A percentile compares a stretch with the other conserved stretches of the same genome.
phyloP scores from a whole-genome alignment of 53 echinoderm and acorn worm species.

The Stichopus horrens region DNA sequence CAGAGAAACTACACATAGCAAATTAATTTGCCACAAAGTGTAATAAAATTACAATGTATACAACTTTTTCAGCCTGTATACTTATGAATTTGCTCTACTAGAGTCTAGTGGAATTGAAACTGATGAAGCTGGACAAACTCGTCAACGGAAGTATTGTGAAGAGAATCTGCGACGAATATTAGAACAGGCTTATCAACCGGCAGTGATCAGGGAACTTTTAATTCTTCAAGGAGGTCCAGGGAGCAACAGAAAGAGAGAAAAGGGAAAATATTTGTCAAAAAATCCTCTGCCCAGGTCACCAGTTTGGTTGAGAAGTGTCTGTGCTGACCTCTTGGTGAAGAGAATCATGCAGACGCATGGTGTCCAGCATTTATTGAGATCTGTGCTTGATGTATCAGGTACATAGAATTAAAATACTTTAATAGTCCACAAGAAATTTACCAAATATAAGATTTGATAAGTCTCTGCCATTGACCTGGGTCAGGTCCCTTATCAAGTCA shows the following conservation, averaged over 20 bases:
- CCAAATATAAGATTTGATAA: background rate
- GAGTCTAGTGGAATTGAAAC: background rate
- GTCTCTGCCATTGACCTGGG: too few species aligned
- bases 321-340: conserved; percentile 76
- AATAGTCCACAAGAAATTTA: background rate
- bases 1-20: too few species aligned
- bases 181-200: conserved; percentile 74
- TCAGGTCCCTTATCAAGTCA: too few species aligned
- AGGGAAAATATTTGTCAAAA: conserved; percentile 10
- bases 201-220: conserved; percentile 82
- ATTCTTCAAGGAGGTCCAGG: conserved; percentile 81
- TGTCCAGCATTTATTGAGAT: conserved; percentile 71
- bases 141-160: conserved; percentile 47
- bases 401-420: background rate
- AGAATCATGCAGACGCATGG: conserved; percentile 79
- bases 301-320: conserved; percentile 73
- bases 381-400: conserved; percentile 85
- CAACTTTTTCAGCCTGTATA: too few species aligned
- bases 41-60: too few species aligned
- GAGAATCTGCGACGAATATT: conserved; percentile 63
- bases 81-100: background rate
- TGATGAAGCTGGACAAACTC: background rate
- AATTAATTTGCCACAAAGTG: too few species aligned
- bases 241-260: background rate
- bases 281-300: conserved; percentile 80